Conservation (phyloP, 2,888 invertebrate genomes). For the Zaprionus obscuricornis region DNA sequence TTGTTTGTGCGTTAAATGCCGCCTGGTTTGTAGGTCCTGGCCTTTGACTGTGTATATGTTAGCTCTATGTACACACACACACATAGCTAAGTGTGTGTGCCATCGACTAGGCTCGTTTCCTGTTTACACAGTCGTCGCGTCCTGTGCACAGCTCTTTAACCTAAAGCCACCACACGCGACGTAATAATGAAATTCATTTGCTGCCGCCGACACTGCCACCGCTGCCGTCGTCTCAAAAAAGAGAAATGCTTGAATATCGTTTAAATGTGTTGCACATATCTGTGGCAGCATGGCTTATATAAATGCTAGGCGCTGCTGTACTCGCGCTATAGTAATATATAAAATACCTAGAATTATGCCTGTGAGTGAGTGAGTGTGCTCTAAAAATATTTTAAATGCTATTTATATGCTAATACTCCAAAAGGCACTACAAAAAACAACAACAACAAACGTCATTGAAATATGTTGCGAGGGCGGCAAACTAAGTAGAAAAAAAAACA, state of each 20-base stretch:
- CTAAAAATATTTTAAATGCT: constrained; percentile 78
- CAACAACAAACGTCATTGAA: constrained; percentile 28
- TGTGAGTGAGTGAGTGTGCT: constrained; percentile 24
- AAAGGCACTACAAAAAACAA: constrained; percentile 26
- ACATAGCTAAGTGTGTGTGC: constrained; percentile 13
- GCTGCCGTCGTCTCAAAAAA: background rate
- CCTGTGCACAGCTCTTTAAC: constrained; percentile 57
- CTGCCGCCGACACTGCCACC: constrained; percentile 25
- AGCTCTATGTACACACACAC: background rate
- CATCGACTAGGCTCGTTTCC: constrained; percentile 69
- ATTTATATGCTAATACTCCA: constrained; percentile 75
- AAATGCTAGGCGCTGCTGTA: constrained; percentile 23
- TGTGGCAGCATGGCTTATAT: constrained; percentile 41
- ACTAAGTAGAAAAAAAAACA: background rate
- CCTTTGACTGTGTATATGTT: constrained; percentile 7
- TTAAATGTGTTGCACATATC: constrained; percentile 38
- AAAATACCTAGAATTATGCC: constrained; percentile 62
- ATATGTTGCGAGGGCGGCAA: constrained; percentile 40
- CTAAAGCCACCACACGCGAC: constrained; percentile 58
- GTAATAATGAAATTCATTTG: constrained; percentile 53
- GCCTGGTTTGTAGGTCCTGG: constrained; percentile 31
- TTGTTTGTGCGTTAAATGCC: constrained; percentile 76
- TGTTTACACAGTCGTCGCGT: constrained; percentile 72
- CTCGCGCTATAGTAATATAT: background rate
- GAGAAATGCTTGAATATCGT: constrained; percentile 34